Evolutionary conservation across 2,113 vertebrate genomes (phyloP), one percentile per base, ranked within the genome.

Genomic region (Athene cunicularia): DNA sequence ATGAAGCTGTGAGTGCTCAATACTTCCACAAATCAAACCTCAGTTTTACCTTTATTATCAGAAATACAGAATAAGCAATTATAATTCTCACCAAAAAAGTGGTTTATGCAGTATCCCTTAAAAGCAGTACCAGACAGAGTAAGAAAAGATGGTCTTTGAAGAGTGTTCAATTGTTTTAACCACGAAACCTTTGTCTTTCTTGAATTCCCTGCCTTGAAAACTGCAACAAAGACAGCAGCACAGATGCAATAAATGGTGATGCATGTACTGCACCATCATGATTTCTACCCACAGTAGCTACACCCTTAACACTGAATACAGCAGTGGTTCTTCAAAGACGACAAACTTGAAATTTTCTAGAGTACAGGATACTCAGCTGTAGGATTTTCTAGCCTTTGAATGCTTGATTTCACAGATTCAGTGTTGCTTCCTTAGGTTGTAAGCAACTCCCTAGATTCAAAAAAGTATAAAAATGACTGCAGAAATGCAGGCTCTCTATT

Each of bases 291-390:
- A 37, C 47, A 60, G 43, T 0, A 64, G 47, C 33, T 64, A 43
- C 60, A 64, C 5, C 28, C 15, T 27, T 17, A 53, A 12, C 26
- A 24, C 26, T 33, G 22, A 71, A 26, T 3, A 72, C 20, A 80
- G 43, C 3, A 1, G 9, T 9, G 33, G 35, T 7, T 88, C 53
- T 43, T 73, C 35, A 62, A 83, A 67, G n/a, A 80, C 23, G 14
- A 28, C 66, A 80, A 59, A 32, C n/a, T 9, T 70, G 18, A 13
- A 59, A 58, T 45, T 41, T n/a, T 12, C 60, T 63, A 19, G 30
- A 71, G n/a, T 20, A 11, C 1, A 30, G 66, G 12, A 60, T 22
- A 52, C 0, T 80, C 19, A 2, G 9, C 4, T 70, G 56, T 13
- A 75, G n/a, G 12, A 84, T 30, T 41, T 64, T 28, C 43, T 53